Evolutionary conservation across 2,113 vertebrate genomes (phyloP).

Genomic region (Tamias sibiricus): DNA sequence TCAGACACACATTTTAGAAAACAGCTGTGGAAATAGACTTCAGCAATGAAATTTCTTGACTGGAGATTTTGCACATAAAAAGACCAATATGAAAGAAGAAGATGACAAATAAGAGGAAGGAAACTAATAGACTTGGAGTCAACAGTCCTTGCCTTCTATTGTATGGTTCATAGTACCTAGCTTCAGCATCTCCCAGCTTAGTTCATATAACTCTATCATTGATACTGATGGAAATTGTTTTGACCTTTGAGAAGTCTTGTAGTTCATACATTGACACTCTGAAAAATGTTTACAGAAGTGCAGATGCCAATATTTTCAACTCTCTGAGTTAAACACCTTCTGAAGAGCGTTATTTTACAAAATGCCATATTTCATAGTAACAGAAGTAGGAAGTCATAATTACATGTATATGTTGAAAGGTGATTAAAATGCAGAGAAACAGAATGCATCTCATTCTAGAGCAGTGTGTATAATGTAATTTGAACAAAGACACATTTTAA

Average conservation of each 20-base stretch:
- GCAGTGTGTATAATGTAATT: not conserved
- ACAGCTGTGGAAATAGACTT: conserved; percentile 34
- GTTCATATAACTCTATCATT: not conserved
- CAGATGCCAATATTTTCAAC: conserved; percentile 7
- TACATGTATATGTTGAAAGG: not conserved
- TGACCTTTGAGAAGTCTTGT: not conserved
- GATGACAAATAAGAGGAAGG: not conserved
- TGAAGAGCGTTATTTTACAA: conserved; percentile 5
- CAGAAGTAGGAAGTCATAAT: not conserved
- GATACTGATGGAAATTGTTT: not conserved
- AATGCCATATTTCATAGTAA: not conserved
- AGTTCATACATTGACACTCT: not conserved
- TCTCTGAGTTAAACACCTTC: not conserved
- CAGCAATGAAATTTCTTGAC: not conserved
- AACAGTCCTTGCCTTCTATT: not conserved
- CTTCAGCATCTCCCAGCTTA: not conserved
- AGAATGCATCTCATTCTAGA: not conserved
- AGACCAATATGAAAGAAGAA: not conserved
- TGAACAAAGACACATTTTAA: conserved; percentile 1
- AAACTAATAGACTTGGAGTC: not conserved
- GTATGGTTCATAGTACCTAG: not conserved
- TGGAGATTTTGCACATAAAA: not conserved
- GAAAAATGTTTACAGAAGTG: not conserved
- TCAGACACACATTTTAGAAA: not conserved
- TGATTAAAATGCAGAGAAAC: not conserved